Evolutionary conservation across 2,888 invertebrate species (phyloP).

Genomic region (Chrysolina oricalcia): DNA sequence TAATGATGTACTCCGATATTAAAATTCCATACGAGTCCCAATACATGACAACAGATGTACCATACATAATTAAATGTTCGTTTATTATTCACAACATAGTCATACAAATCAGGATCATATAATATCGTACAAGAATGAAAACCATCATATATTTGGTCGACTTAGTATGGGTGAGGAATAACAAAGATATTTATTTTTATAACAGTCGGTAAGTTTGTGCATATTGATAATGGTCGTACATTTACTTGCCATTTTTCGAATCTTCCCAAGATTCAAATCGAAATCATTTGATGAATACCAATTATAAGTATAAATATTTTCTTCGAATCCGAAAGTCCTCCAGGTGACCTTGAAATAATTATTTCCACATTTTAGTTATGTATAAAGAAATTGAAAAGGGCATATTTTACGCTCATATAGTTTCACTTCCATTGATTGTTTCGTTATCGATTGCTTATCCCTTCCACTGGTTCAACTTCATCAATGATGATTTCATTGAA

Average conservation of each 20-base stretch:
- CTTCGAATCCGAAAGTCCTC: not conserved
- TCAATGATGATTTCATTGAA: too few species aligned
- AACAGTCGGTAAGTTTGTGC: constrained; percentile 23
- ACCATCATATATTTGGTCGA: constrained; percentile 35
- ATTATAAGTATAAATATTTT: constrained; percentile 7
- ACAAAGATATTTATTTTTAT: constrained; percentile 30
- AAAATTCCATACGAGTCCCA: constrained; percentile 55
- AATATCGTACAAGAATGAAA: constrained; percentile 25
- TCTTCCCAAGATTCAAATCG: constrained; percentile 19
- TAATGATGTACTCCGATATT: constrained; percentile 56
- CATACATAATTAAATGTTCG: constrained; percentile 58
- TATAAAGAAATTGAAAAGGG: too few species aligned
- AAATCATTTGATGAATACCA: constrained; percentile 20
- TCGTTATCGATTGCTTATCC: too few species aligned
- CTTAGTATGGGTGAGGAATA: constrained; percentile 33
- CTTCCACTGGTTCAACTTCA: too few species aligned
- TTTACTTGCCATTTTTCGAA: constrained; percentile 28
- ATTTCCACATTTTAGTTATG: too few species aligned
- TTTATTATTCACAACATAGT: constrained; percentile 60
- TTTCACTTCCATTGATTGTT: too few species aligned
- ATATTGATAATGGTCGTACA: constrained; percentile 31
- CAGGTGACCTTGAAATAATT: not conserved
- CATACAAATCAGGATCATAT: constrained; percentile 56
- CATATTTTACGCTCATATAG: too few species aligned
- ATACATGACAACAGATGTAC: constrained; percentile 58